Conservation (phyloP, 92 coral and sea anemone genomes). For the Palythoa caribaeorum region DNA sequence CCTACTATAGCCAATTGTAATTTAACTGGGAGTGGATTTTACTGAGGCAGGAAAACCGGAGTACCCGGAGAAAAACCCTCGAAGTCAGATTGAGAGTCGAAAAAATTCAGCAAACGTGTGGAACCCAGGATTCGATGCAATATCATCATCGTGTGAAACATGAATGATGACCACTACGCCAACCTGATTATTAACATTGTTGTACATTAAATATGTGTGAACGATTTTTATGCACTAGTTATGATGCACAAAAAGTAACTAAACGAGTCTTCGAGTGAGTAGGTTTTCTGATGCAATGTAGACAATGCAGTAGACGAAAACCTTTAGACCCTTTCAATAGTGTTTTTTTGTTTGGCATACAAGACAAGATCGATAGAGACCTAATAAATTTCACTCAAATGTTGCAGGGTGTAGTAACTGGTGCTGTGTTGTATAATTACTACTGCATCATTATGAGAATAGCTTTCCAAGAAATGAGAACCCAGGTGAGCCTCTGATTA, state of each 20-base stretch:
- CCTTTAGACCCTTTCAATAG: not conserved
- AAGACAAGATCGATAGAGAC: not conserved
- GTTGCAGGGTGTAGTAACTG: constrained; percentile 77
- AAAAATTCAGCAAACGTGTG: not conserved
- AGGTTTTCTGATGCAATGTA: no score
- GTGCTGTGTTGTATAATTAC: constrained; percentile 89
- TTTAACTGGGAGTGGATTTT: no score
- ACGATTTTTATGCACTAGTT: not conserved
- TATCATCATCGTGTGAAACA: no score
- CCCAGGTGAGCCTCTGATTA: constrained; percentile 51
- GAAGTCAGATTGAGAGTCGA: not conserved
- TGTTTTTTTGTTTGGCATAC: not conserved
- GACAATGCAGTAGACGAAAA: not conserved
- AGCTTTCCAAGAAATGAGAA: constrained; percentile 82
- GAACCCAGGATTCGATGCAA: no score
- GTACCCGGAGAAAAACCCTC: no score
- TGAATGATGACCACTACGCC: no score
- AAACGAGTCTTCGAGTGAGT: no score
- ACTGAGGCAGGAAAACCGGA: no score
- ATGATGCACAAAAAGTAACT: not conserved
- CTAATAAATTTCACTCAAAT: not conserved
- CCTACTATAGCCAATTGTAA: no score
- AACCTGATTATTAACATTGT: no score
- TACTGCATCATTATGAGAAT: constrained; percentile 84
- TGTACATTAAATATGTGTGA: no score